phyloP scores from a whole-genome alignment of 2,888 invertebrate species.

The Chrysolina oricalcia region DNA sequence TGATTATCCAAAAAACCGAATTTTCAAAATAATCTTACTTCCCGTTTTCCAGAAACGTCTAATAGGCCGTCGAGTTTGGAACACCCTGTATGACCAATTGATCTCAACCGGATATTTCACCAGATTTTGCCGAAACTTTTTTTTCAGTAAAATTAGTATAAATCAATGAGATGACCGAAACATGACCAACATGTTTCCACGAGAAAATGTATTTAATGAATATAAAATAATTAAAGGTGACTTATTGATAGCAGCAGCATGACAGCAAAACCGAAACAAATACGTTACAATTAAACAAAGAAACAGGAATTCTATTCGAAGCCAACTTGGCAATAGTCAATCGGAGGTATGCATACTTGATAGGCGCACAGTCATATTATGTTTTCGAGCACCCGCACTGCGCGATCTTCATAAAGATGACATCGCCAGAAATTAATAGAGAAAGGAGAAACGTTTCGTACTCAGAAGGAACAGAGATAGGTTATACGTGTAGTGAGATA shows the following conservation, averaged over 20 bases:
- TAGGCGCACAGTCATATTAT: constrained; percentile 53
- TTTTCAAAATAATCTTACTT: no score
- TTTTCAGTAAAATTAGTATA: no score
- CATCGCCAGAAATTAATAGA: neutral
- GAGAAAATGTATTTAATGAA: neutral
- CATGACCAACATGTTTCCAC: neutral
- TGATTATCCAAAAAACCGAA: no score
- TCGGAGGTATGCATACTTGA: constrained; percentile 62
- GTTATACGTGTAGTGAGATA: constrained; percentile 35
- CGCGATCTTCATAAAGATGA: constrained; percentile 2
- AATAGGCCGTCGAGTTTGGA: no score
- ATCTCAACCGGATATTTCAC: no score
- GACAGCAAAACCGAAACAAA: constrained; percentile 22
- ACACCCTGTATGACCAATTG: no score
- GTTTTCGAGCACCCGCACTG: constrained; percentile 57
- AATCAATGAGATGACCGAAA: no score
- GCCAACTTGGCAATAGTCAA: constrained; percentile 60
- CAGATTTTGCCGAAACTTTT: no score
- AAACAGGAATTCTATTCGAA: constrained; percentile 46
- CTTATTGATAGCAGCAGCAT: neutral
- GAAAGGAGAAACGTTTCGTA: neutral
- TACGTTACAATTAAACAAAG: constrained; percentile 45
- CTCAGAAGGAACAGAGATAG: constrained; percentile 9
- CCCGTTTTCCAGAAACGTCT: no score
- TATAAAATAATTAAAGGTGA: neutral